Conservation (phyloP, 2,888 invertebrate genomes). For the Dichetophora obliterata region DNA sequence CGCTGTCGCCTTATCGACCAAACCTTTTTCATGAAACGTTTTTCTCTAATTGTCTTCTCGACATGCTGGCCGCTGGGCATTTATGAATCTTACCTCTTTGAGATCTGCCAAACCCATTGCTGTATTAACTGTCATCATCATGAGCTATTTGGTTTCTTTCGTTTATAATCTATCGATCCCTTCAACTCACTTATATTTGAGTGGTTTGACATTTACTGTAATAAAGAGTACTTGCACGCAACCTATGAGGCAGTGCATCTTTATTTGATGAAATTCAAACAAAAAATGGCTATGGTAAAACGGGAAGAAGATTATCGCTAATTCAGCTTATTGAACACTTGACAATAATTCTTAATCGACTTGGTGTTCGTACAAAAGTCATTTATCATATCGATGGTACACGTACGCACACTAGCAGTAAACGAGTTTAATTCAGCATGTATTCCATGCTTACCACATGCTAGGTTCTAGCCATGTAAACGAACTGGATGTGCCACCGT, state of each 20-base stretch:
- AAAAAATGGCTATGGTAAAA: not conserved
- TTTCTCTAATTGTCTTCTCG: not conserved
- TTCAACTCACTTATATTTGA: not conserved
- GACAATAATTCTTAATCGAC: constrained; percentile 29
- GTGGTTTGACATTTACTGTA: constrained; percentile 11
- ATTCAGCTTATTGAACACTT: not conserved
- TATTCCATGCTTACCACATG: not conserved
- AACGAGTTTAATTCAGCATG: not conserved
- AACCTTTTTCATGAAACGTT: too few species aligned
- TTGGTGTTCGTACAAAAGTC: constrained; percentile 46
- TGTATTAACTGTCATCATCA: not conserved
- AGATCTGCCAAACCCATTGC: not conserved
- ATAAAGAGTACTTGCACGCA: not conserved
- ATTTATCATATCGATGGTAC: constrained; percentile 50
- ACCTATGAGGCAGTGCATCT: not conserved
- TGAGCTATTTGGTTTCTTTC: not conserved
- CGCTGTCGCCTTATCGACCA: too few species aligned
- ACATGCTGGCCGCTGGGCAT: not conserved
- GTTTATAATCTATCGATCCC: not conserved
- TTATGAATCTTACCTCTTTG: not conserved
- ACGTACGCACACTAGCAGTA: constrained; percentile 23
- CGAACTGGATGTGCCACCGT: not conserved
- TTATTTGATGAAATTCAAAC: not conserved
- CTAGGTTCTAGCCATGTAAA: not conserved
- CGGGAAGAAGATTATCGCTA: not conserved